Base-by-base conservation (phyloP, 2,888 invertebrate genomes). In the Drosophila mimetica region DNA sequence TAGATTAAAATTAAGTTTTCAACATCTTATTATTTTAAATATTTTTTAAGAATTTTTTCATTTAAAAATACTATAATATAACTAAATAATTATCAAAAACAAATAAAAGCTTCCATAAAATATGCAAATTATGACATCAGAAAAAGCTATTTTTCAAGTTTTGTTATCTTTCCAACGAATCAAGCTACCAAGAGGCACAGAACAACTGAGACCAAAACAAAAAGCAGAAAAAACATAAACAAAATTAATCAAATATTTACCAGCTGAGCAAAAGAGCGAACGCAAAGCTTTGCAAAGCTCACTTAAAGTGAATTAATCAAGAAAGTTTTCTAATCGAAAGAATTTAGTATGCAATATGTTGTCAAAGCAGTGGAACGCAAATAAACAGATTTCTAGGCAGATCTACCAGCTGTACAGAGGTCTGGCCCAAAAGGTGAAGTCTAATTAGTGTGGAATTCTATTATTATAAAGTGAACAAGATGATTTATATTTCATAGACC, bases 341-440 rank as follows among this genome's bases (percentile, higher is more conserved):
- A 36, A 9, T 52, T 79, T 44, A 86, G 85, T 86, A 53, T 32
- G 11, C 42, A 83, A 80, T 53, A 85, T 85, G 85, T 74, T 88
- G 67, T 83, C 73, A 55, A 65, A 30, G 30, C 63, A 64, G 42
- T 36, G 74, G 34, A 46, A 67, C 42, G 60, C 60, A 13, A 39
- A 39, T 1, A 52, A 44, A 13, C 47, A 58, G 70, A 66, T 74
- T 55, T 48, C 61, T 13, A n/a, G 16, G 4, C 46, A 55, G 47
- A 30, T 72, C 14, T 20, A 11, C 4, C 70, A 57, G 22, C 8
- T 55, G 2, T 51, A 13, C 2, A 54, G 77, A 42, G 44, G 71
- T 1, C 20, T 67, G 18, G 55, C 70, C 16, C 65, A 25, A 2
- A 64, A 67, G 42, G 86, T 66, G 4, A 37, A 41, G 18, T 5